These are phyloP conservation scores for Chrysopa pallens DNA, from an alignment of 1,140 invertebrate species.

Conservation along the genomic window DNA sequence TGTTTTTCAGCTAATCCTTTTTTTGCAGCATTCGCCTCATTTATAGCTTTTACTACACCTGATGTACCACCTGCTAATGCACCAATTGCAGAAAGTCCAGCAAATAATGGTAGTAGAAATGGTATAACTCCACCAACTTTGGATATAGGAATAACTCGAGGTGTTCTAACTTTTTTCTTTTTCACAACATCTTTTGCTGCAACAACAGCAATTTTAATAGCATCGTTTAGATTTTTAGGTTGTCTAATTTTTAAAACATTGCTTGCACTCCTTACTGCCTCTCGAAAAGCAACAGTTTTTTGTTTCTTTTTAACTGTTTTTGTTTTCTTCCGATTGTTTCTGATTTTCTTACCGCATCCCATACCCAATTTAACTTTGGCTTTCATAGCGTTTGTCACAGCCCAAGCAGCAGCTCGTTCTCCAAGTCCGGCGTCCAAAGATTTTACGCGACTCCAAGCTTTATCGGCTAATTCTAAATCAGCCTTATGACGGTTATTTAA, in stretches of 20 bases:
- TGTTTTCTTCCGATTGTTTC: constrained; percentile 2
- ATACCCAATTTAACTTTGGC: constrained; percentile 13
- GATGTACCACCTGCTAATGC: constrained; percentile 9
- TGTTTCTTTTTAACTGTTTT: not conserved
- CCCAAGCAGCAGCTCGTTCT: constrained; percentile 12
- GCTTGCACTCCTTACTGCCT: no score
- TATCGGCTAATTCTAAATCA: constrained; percentile 16
- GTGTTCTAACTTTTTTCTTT: constrained; percentile 2
- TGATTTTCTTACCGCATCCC: constrained; percentile 7
- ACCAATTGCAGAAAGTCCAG: constrained; percentile 13
- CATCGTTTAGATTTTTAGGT: no score
- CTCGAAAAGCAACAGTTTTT: no score
- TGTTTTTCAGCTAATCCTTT: constrained; percentile 9
- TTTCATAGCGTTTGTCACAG: constrained; percentile 13
- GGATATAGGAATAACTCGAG: constrained; percentile 11
- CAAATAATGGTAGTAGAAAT: constrained; percentile 12
- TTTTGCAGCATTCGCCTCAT: constrained; percentile 10
- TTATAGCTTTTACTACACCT: constrained; percentile 11
- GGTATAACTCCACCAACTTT: constrained; percentile 15
- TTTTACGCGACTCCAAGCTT: constrained; percentile 16
- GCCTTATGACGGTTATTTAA: constrained; percentile 16
- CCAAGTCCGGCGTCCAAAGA: constrained; percentile 14
- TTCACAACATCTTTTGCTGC: no score
- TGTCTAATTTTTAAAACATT: no score
- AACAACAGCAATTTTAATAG: no score